Evolutionary conservation across 2,797 vertebrate species (phyloP).

Genomic region (Phylloscopus collybita): DNA sequence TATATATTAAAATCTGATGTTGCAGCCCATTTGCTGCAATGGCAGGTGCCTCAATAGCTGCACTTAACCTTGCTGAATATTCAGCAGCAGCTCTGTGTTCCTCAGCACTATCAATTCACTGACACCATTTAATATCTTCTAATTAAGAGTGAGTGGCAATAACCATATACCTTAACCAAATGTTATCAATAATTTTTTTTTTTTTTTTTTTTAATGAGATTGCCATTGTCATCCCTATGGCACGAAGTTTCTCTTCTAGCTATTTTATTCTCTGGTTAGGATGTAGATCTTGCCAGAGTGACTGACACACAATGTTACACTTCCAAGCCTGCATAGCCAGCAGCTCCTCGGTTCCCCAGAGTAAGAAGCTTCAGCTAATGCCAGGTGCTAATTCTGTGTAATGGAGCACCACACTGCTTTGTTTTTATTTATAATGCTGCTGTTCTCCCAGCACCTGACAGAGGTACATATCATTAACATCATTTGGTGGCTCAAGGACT

Average conservation of each 20-base stretch:
- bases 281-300: background rate
- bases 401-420: background rate
- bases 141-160: background rate
- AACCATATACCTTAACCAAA: background rate
- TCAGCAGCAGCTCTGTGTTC: conserved; percentile 11
- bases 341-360: background rate
- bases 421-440: background rate
- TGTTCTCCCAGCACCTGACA: background rate
- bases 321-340: background rate
- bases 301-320: background rate
- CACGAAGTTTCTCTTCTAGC: background rate
- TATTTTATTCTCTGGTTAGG: background rate
- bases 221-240: background rate
- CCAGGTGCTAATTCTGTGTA: background rate
- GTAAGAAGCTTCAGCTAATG: background rate
- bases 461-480: background rate
- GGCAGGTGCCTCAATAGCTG: conserved; percentile 10
- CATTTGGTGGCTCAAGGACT: background rate
- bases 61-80: conserved; percentile 46
- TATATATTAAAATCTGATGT: conserved; percentile 45
- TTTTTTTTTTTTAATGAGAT: background rate
- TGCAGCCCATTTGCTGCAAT: conserved; percentile 63
- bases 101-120: conserved; percentile 17
- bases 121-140: conserved; percentile 25
- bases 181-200: background rate